These are phyloP conservation scores for Tapera naevia DNA, from an alignment of 2,797 vertebrate species.

Conservation along the genomic window DNA sequence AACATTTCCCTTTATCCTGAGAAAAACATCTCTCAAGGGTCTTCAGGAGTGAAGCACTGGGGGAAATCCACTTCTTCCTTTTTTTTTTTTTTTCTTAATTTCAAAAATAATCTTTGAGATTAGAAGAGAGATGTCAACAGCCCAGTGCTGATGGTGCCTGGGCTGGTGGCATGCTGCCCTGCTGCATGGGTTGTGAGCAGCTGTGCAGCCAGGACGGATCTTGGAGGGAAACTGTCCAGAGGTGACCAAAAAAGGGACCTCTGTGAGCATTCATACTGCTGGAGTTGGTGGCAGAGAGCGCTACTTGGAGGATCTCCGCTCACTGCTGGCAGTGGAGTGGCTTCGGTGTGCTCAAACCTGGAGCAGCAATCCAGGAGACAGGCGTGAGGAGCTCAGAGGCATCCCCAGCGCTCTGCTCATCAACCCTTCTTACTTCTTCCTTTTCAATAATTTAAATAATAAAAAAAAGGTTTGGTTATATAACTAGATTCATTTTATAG, in stretches of 20 bases:
- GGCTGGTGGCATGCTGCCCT: neutral
- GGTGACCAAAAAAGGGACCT: neutral
- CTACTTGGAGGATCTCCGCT: neutral
- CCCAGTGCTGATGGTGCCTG: neutral
- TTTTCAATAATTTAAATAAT: neutral
- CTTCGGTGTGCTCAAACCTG: neutral
- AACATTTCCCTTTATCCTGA: neutral
- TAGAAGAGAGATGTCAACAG: neutral
- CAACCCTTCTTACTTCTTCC: neutral
- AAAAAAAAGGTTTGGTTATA: neutral
- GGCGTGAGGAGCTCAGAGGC: neutral
- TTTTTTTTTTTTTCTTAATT: neutral
- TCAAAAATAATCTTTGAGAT: neutral
- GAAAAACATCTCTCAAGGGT: neutral
- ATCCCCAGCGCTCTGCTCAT: neutral
- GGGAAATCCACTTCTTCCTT: neutral
- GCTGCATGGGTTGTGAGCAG: neutral
- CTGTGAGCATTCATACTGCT: neutral
- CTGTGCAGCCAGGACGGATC: fast-evolving
- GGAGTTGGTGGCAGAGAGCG: neutral
- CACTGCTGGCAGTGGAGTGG: neutral
- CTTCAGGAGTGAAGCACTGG: neutral
- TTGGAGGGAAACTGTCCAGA: neutral
- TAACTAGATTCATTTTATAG: neutral
- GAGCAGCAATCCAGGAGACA: neutral